These are phyloP conservation scores for Leptopilina drosophilae DNA, from an alignment of 2,888 invertebrate species.

Conservation along the genomic window DNA sequence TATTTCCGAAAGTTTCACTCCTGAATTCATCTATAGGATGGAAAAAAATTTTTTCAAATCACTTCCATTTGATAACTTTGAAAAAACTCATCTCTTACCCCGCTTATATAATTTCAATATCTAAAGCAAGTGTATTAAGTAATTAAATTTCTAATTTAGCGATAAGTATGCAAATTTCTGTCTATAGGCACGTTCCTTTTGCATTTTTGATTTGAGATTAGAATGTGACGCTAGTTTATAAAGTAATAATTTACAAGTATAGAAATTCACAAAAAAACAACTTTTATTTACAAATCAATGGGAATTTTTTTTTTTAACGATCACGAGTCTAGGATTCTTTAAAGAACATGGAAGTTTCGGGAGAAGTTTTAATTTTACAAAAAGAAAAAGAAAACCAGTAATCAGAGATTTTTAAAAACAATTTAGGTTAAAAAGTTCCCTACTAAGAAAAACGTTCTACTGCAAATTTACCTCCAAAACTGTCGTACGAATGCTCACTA, in stretches of 20 bases:
- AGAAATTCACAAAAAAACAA: conserved; percentile 2
- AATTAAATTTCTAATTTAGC: neutral
- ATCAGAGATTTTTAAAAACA: conserved; percentile 9
- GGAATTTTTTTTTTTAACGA: neutral
- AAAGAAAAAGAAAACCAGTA: neutral
- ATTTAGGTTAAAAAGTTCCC: conserved; percentile 46
- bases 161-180: conserved; percentile 22
- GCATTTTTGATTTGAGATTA: conserved; percentile 14
- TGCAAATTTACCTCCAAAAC: conserved; percentile 72
- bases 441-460: conserved; percentile 70
- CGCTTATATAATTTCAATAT: neutral
- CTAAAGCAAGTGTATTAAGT: conserved; percentile 3
- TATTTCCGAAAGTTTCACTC: conserved; percentile 31
- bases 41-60: neutral
- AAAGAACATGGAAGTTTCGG: neutral
- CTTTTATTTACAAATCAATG: neutral
- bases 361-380: neutral
- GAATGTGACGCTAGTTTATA: conserved; percentile 25
- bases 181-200: conserved; percentile 39
- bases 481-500: conserved; percentile 63
- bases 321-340: neutral
- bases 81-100: neutral
- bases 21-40: conserved; percentile 15
- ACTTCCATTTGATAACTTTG: neutral
- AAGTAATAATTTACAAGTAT: neutral